These are phyloP conservation scores for Cataglyphis albicans DNA, from an alignment of 2,888 invertebrate species.

Conservation along the genomic window DNA sequence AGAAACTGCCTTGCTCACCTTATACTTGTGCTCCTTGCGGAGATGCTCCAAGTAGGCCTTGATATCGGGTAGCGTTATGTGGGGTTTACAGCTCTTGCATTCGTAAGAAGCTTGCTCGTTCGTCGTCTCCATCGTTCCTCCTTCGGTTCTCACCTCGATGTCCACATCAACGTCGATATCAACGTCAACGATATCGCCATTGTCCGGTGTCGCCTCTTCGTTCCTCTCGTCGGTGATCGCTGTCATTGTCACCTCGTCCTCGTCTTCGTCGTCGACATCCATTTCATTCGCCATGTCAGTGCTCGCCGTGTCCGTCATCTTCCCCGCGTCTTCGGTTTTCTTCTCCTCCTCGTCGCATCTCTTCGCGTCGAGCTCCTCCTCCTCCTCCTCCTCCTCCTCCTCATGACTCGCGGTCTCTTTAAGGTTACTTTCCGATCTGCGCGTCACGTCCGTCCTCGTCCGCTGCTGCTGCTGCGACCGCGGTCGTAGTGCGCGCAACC, in stretches of 20 bases:
- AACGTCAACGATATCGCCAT: neutral
- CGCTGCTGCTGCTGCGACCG: slow-evolving; percentile 69
- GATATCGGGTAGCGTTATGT: slow-evolving; percentile 74
- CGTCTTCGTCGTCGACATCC: slow-evolving; percentile 58
- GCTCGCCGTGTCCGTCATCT: slow-evolving; percentile 28
- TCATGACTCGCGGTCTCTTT: slow-evolving; percentile 68
- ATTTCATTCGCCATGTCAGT: slow-evolving; percentile 7
- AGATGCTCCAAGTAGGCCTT: slow-evolving; percentile 81
- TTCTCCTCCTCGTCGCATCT: slow-evolving; percentile 25
- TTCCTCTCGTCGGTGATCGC: slow-evolving; percentile 19
- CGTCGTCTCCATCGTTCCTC: neutral
- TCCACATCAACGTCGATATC: slow-evolving; percentile 1
- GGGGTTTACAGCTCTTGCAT: slow-evolving; percentile 84
- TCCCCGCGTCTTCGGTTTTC: slow-evolving; percentile 56
- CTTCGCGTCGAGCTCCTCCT: slow-evolving; percentile 34
- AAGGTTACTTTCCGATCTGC: slow-evolving; percentile 63
- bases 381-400: slow-evolving; percentile 64
- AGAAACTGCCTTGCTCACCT: slow-evolving; percentile 68
- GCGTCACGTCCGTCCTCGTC: slow-evolving; percentile 8
- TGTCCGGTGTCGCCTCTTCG: neutral
- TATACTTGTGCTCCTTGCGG: slow-evolving; percentile 80
- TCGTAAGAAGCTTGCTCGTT: slow-evolving; percentile 76
- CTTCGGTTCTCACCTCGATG: slow-evolving; percentile 16
- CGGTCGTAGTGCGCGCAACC: slow-evolving; percentile 79
- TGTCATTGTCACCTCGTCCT: slow-evolving; percentile 25